phyloP scores from a whole-genome alignment of 2,888 invertebrate genomes.

The Stictocephala bisonia region DNA sequence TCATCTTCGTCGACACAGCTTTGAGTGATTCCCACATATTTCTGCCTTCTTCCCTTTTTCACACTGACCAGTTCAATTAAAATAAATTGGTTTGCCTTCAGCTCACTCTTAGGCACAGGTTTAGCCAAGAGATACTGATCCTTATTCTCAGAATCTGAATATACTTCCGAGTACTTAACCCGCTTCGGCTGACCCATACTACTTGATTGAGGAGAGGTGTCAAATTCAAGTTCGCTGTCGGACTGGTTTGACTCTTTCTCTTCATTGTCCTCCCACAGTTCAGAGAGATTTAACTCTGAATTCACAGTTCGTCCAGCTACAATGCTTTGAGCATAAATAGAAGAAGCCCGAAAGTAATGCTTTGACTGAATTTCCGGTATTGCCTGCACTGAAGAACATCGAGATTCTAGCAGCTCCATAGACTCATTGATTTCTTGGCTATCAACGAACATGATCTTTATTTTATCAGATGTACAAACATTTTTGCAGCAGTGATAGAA shows the following conservation, averaged over 20 bases:
- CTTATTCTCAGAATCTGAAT: constrained; percentile 29
- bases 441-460: constrained; percentile 38
- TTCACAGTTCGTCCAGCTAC: constrained; percentile 34
- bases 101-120: constrained; percentile 25
- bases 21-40: constrained; percentile 34
- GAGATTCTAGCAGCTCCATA: constrained; percentile 34
- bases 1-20: constrained; percentile 36
- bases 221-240: constrained; percentile 18
- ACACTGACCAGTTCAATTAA: constrained; percentile 25
- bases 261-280: constrained; percentile 12
- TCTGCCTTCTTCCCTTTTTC: constrained; percentile 31
- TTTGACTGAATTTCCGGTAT: constrained; percentile 28
- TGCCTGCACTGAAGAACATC: constrained; percentile 18
- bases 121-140: constrained; percentile 26
- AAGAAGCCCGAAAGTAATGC: constrained; percentile 30
- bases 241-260: constrained; percentile 33
- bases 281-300: constrained; percentile 12
- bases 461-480: constrained; percentile 38
- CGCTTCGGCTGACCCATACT: constrained; percentile 27
- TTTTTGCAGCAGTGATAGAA: constrained; percentile 38
- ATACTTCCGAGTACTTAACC: constrained; percentile 15
- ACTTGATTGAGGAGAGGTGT: constrained; percentile 30
- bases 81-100: constrained; percentile 36
- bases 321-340: constrained; percentile 32
- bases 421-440: constrained; percentile 31